A percentile compares a stretch with the other conserved stretches of the same genome.
phyloP scores from a whole-genome alignment of 2,888 invertebrate species.

The Andrena camellia region DNA sequence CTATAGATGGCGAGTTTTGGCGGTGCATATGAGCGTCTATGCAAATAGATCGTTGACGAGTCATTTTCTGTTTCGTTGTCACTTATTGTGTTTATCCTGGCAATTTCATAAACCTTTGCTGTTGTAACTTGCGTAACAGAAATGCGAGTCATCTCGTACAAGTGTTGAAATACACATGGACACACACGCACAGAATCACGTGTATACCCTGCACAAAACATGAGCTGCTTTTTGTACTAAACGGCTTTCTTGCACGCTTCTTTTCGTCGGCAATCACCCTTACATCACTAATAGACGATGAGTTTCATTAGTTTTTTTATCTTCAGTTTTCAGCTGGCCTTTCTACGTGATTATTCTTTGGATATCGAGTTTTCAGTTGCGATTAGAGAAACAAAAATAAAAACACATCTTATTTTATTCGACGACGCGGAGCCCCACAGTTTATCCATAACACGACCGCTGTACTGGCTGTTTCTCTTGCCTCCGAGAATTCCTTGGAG shows the following conservation, averaged over 20 bases:
- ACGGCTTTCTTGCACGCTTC: slow-evolving; percentile 53
- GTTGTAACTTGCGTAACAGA: slow-evolving; percentile 49
- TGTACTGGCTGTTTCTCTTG: slow-evolving; percentile 42
- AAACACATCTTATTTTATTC: slow-evolving; percentile 51
- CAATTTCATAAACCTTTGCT: slow-evolving; percentile 36
- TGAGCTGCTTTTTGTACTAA: slow-evolving; percentile 13
- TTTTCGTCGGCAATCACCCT: slow-evolving; percentile 36
- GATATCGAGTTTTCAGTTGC: slow-evolving; percentile 58
- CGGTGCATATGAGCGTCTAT: slow-evolving; percentile 44
- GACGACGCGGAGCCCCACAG: slow-evolving; percentile 51
- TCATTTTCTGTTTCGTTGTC: slow-evolving; percentile 25
- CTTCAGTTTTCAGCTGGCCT: slow-evolving; percentile 72
- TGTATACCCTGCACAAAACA: slow-evolving; percentile 6
- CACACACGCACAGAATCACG: slow-evolving; percentile 19
- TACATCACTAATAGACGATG: slow-evolving; percentile 26
- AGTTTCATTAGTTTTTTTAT: slow-evolving; percentile 66
- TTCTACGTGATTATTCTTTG: slow-evolving; percentile 52
- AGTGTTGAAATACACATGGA: slow-evolving; percentile 4
- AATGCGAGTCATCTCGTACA: slow-evolving; percentile 35
- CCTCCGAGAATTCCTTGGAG: slow-evolving; percentile 60
- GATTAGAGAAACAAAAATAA: slow-evolving; percentile 40
- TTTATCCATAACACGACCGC: slow-evolving; percentile 53
- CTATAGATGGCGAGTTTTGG: slow-evolving; percentile 50
- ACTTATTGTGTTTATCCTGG: slow-evolving; percentile 45
- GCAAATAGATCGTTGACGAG: slow-evolving; percentile 38